These are phyloP conservation scores for Phrynosoma blainvillii DNA, from an alignment of 2,113 vertebrate genomes.

Conservation along the genomic window DNA sequence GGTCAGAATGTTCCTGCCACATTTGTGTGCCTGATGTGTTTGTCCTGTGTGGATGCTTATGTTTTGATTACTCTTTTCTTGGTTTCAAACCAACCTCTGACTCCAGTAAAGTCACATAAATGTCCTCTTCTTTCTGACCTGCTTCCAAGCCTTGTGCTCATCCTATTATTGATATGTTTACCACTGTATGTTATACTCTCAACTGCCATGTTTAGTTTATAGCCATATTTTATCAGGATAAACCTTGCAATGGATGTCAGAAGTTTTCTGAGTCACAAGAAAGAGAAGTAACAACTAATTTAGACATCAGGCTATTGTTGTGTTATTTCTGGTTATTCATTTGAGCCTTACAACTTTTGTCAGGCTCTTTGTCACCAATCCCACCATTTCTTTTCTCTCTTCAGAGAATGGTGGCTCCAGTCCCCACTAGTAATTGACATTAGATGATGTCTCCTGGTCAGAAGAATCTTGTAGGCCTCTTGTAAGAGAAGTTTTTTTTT, in stretches of 20 bases:
- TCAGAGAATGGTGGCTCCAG: not conserved
- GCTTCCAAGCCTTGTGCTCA: conserved; percentile 10
- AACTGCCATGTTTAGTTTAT: conserved; percentile 11
- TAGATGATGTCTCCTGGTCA: not conserved
- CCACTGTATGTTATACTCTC: not conserved
- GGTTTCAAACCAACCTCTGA: conserved; percentile 21
- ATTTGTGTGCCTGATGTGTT: not conserved
- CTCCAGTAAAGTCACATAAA: not conserved
- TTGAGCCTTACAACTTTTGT: not conserved
- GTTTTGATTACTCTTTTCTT: not conserved
- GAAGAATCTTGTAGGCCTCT: not conserved
- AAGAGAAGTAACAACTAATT: not conserved
- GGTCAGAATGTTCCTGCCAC: not conserved
- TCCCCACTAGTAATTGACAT: not conserved
- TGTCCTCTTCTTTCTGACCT: not conserved
- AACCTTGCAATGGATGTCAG: not conserved
- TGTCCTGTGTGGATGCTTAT: not conserved
- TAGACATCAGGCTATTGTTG: not conserved
- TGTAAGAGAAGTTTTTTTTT: not conserved
- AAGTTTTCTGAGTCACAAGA: not conserved
- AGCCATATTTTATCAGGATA: conserved; percentile 14
- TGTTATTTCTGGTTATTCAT: not conserved
- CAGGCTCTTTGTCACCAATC: not conserved
- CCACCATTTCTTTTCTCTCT: not conserved
- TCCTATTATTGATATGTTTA: not conserved